These are phyloP conservation scores for Hippocampus guttulatus DNA, from an alignment of 2,113 vertebrate species.

Conservation along the genomic window DNA sequence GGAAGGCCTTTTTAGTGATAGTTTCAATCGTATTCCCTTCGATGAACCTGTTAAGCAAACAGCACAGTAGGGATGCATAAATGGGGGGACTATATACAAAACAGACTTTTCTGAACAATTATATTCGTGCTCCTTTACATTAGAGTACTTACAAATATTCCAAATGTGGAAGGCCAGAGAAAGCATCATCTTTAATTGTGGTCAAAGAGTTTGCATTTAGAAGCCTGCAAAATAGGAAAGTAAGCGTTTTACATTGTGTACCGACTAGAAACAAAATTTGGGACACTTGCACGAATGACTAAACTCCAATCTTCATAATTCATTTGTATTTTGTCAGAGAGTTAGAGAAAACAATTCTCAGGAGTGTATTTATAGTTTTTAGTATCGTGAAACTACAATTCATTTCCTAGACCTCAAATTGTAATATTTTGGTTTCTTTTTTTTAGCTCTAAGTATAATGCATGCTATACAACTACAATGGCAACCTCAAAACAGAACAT, in stretches of 20 bases:
- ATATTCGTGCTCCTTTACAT: not conserved
- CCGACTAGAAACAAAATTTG: not conserved
- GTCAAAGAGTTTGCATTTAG: conserved; percentile 93
- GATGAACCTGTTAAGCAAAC: conserved; percentile 80
- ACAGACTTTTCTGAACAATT: not conserved
- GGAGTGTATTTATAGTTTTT: not conserved
- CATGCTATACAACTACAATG: not conserved
- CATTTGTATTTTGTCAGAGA: not conserved
- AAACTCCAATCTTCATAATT: not conserved
- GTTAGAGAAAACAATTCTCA: not conserved
- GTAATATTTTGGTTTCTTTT: not conserved
- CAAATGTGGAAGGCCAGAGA: conserved; percentile 90
- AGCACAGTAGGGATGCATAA: not conserved
- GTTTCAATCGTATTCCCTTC: conserved; percentile 95
- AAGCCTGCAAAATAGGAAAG: conserved; percentile 73
- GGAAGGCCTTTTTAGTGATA: conserved; percentile 86
- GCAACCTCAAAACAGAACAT: not conserved
- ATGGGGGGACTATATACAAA: not conserved
- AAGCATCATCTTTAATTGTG: conserved; percentile 89
- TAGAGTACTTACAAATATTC: conserved; percentile 90
- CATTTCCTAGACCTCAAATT: not conserved
- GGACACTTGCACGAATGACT: not conserved
- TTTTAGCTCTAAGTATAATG: not conserved
- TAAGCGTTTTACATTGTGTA: not conserved
- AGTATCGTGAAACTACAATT: too few species aligned